Evolutionary conservation across 2,797 vertebrate species (phyloP), one percentile per base, ranked within the genome.

Genomic region (Sebastes kiyomatsui): DNA sequence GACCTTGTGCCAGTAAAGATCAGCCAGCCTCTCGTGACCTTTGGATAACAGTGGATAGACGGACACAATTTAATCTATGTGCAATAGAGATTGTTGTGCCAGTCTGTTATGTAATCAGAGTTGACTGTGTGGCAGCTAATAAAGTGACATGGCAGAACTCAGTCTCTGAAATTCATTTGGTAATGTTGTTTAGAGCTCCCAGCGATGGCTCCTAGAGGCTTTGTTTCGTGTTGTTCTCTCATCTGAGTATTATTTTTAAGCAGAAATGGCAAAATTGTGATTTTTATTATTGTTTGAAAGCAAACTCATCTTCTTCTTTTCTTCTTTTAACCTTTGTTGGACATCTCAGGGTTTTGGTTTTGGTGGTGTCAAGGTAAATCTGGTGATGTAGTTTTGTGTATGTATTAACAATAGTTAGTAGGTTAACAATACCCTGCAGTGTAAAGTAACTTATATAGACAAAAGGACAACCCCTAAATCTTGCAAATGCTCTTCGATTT

Each of bases 71-170:
- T 87, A 89, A 85, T 88, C 76, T 77, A 70, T 60, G 82, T 14
- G 55, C 64, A 79, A 71, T 65, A 74, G 67, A 73, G 56, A 76
- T 20, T 72, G 56, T 77, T 72, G 74, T 66, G 52, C 25, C 49
- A 54, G 64, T 77, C 73, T 86, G 66, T 87, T 88, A 84, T 70
- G 74, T 80, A 82, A 90, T 67, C 59, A 32, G n/a, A 67, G 61
- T 77, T 79, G 68, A 67, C 75, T 71, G 8, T n/a, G 28, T 18
- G 30, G 55, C 20, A 52, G 62, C 61, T 67, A 79, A 85, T 80
- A 72, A 18, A 75, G 23, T 0, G 66, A 61, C 52, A 49, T 72
- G 5, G 9, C 54, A 76, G 33, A 64, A n/a, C 38, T 35, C 11
- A 35, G 33, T 5, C 33, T 35, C 33, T 35, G 64, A 68, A 61